Base-by-base conservation (phyloP, 2,888 invertebrate genomes). In the Melanchra persicariae region DNA sequence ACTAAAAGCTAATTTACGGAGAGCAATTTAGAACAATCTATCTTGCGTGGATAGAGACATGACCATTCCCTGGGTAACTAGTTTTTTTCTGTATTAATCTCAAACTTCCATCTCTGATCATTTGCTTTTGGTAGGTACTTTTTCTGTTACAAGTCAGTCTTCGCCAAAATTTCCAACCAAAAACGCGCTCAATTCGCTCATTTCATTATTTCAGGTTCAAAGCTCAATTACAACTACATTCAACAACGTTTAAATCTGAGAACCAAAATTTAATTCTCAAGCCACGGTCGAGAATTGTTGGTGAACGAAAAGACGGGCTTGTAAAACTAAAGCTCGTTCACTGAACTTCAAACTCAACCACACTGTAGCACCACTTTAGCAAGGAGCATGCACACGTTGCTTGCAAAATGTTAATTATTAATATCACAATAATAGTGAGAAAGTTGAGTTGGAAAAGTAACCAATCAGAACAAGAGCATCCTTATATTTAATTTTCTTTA, bases 341-440 rank as follows among this genome's bases (percentile, higher is more conserved):
- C 62, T 66, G 62, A 78, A 75, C 70, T 70, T 75, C 58, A 62
- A 75, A 64, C 66, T 74, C 57, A 37, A 67, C 70, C 64, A 49
- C 61, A 61, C 37, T 75, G 26, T 19, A 57, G 78, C 63, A 70
- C 52, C 63, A 74, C 63, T 75, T 60, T 59, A 34, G 26, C 15
- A 52, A 67, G 52, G 15, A 66, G 64, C 67, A n/a, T n/a, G n/a
- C n/a, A 67, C 34, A 68, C 67, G 64, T 54, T 65, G 67, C n/a
- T 52, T 54, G 57, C 65, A 61, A 75, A 60, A 75, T 75, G 60
- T 68, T 75, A 59, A 79, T 79, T 65, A 68, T 55, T 70, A 68
- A 66, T 67, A 79, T 34, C 45, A 79, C 51, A 65, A 70, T 64
- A 67, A 67, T 55, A 70, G 45, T 51, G 57, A 40, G n/a, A 61